phyloP scores from a whole-genome alignment of 2,113 vertebrate genomes.

The Ictalurus furcatus region DNA sequence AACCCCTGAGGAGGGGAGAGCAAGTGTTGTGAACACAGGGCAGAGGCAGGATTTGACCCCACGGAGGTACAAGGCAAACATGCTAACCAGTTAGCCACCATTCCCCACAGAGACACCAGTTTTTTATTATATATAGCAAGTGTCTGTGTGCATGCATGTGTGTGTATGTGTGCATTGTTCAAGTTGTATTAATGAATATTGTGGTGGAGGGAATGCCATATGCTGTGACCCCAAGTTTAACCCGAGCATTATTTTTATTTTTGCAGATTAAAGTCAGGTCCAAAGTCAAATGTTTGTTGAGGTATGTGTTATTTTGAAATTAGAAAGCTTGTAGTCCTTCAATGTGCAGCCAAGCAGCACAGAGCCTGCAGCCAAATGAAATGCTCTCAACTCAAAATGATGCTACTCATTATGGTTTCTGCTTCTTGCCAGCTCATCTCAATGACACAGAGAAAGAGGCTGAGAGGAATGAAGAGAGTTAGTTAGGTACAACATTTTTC shows the following conservation, averaged over 20 bases:
- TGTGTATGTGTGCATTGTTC: background rate
- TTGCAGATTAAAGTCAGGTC: background rate
- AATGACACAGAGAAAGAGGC: slow-evolving; percentile 15
- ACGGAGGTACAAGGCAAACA: too few relatives aligned
- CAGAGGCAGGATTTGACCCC: too few relatives aligned
- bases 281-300: background rate
- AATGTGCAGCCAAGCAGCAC: background rate
- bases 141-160: background rate
- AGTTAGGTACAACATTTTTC: slow-evolving; percentile 52
- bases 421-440: slow-evolving; percentile 26
- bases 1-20: too few relatives aligned
- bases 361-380: slow-evolving; percentile 17
- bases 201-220: background rate
- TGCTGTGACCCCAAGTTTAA: background rate
- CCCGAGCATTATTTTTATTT: background rate
- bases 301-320: background rate
- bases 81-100: too few relatives aligned
- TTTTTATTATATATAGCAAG: background rate
- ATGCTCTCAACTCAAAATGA: slow-evolving; percentile 19
- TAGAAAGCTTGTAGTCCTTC: background rate
- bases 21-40: too few relatives aligned
- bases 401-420: slow-evolving; percentile 27
- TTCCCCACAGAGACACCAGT: too few relatives aligned
- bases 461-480: slow-evolving; percentile 32
- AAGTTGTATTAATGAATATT: background rate